Conservation (phyloP, 2,797 vertebrate genomes). For the Tarsius wallacei region DNA sequence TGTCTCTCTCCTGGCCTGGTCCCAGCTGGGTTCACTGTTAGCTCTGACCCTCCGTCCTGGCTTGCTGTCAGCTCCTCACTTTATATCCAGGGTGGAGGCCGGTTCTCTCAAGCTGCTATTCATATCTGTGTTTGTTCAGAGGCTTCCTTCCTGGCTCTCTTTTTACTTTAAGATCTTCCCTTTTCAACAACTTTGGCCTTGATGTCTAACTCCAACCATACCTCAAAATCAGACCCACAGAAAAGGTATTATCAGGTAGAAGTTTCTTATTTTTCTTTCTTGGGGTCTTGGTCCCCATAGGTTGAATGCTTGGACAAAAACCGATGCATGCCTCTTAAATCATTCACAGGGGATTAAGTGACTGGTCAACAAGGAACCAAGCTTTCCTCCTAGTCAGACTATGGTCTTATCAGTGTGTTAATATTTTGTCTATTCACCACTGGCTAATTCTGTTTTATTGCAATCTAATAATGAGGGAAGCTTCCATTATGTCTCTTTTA, state of each 20-base stretch:
- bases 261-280: neutral
- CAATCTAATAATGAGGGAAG: neutral
- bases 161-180: conserved; percentile 46
- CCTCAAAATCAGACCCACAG: conserved; percentile 33
- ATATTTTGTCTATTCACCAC: neutral
- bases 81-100: conserved; percentile 41
- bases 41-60: neutral
- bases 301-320: neutral
- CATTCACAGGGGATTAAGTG: neutral
- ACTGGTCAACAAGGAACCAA: neutral
- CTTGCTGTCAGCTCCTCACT: neutral
- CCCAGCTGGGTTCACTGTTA: neutral
- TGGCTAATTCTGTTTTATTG: neutral
- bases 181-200: conserved; percentile 30
- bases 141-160: conserved; percentile 79
- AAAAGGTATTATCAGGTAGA: neutral
- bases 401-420: neutral
- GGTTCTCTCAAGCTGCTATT: neutral
- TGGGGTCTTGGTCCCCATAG: neutral
- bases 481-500: neutral
- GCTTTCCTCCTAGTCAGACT: neutral
- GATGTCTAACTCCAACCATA: neutral
- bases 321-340: neutral
- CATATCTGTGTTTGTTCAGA: conserved; percentile 71
- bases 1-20: neutral